Percentiles rank a stretch among this genome's conserved stretches.
phyloP scores from a whole-genome alignment of 2,113 vertebrate genomes.

The Syrrhaptes paradoxus region DNA sequence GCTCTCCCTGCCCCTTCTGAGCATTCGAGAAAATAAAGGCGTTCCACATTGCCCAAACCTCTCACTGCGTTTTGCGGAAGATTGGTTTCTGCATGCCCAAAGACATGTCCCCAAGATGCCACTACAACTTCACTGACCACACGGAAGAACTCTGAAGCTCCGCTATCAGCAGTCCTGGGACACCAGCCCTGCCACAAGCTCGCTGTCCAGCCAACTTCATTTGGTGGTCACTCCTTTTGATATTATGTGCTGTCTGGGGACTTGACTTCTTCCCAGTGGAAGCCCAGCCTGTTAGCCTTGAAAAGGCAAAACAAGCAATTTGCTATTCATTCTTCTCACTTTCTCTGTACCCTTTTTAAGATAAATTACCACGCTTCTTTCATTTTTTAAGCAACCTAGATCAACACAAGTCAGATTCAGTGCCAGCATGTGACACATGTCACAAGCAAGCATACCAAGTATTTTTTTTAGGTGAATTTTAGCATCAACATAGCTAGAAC shows the following conservation, averaged over 20 bases:
- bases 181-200: not conserved
- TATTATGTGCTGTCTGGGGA: not conserved
- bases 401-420: not conserved
- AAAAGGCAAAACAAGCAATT: not conserved
- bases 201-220: not conserved
- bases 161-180: not conserved
- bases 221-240: not conserved
- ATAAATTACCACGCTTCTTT: not conserved
- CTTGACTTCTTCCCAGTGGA: not conserved
- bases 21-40: not conserved
- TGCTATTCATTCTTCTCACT: not conserved
- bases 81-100: not conserved
- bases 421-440: accelerated
- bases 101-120: not conserved
- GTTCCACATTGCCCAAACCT: not conserved
- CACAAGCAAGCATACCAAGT: not conserved
- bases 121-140: not conserved
- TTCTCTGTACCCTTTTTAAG: not conserved
- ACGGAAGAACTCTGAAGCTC: not conserved
- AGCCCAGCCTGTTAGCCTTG: not conserved
- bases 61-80: not conserved
- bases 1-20: not conserved
- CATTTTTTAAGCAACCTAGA: not conserved
- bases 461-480: not conserved
- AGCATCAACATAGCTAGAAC: not conserved